Conservation (phyloP, 1,140 invertebrate species). For the Brachionus asplanchnoidis region DNA sequence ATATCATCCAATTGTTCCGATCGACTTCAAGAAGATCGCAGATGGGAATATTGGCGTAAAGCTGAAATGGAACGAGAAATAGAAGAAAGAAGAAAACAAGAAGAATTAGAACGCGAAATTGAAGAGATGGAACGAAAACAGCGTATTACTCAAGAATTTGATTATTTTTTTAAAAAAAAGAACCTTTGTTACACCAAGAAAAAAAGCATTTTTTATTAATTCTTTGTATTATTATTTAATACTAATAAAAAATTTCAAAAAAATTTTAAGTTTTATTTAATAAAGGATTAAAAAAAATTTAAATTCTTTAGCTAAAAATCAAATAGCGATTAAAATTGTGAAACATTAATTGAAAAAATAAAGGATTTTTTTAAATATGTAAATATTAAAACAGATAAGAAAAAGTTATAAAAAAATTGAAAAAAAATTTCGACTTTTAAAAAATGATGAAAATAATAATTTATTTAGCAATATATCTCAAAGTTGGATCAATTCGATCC, state of each 20-base stretch:
- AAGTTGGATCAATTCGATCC: neutral
- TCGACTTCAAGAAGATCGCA: conserved; percentile 17
- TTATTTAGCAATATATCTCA: neutral
- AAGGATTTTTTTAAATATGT: neutral
- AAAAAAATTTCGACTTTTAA: neutral
- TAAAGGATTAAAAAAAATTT: neutral
- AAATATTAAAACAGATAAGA: neutral
- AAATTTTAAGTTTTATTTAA: neutral
- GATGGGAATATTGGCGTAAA: conserved; percentile 30
- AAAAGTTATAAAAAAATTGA: neutral
- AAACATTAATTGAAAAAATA: neutral
- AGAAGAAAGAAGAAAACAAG: neutral
- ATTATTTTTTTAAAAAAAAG: neutral
- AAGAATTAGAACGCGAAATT: neutral
- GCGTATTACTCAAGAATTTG: neutral
- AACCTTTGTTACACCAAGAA: neutral
- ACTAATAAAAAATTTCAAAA: neutral
- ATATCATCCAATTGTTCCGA: neutral
- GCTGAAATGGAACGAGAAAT: conserved; percentile 4
- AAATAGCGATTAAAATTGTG: neutral
- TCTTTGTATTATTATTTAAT: neutral
- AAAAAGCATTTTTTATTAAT: conserved; percentile 19
- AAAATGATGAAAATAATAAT: neutral
- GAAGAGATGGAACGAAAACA: conserved; percentile 8
- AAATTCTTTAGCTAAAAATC: neutral